A percentile compares a stretch with the other conserved stretches of the same genome.
These are phyloP conservation scores for Synanceia verrucosa DNA, from an alignment of 2,797 vertebrate species.

Conservation along the genomic window DNA sequence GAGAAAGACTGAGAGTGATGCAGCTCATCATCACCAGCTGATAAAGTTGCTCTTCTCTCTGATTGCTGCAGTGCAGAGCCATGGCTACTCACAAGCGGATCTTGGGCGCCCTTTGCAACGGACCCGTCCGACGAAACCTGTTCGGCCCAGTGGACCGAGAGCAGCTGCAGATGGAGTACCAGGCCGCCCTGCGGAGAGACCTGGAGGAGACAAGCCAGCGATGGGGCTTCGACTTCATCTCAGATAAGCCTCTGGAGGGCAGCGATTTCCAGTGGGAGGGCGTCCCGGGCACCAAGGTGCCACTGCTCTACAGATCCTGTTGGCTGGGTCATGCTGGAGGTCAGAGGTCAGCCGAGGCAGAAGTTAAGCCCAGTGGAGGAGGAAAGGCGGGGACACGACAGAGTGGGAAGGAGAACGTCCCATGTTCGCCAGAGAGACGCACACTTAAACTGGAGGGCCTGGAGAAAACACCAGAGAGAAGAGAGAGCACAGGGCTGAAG, in stretches of 20 bases:
- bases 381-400: not conserved
- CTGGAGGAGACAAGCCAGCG: constrained; percentile 84
- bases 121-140: constrained; percentile 82
- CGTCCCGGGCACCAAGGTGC: constrained; percentile 72
- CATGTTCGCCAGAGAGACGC: constrained; percentile 46
- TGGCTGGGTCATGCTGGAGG: not conserved
- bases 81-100: constrained; percentile 79
- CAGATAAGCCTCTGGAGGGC: constrained; percentile 85
- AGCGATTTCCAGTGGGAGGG: constrained; percentile 88
- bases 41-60: not conserved
- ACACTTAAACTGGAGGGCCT: constrained; percentile 14
- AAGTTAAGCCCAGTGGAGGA: not conserved
- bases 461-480: constrained; percentile 63
- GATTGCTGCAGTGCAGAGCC: constrained; percentile 49
- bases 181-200: constrained; percentile 71
- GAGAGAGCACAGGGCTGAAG: constrained; percentile 70
- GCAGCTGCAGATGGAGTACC: constrained; percentile 84
- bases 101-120: constrained; percentile 58
- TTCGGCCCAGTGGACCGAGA: constrained; percentile 90
- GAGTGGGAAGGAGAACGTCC: constrained; percentile 73
- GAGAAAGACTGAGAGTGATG: not conserved
- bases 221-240: constrained; percentile 93
- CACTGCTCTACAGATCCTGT: constrained; percentile 74
- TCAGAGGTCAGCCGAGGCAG: not conserved
- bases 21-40: not conserved